A percentile compares a stretch with the other conserved stretches of the same genome.
Conservation (phyloP, 2,113 vertebrate species). For the Prunella fulvescens region DNA sequence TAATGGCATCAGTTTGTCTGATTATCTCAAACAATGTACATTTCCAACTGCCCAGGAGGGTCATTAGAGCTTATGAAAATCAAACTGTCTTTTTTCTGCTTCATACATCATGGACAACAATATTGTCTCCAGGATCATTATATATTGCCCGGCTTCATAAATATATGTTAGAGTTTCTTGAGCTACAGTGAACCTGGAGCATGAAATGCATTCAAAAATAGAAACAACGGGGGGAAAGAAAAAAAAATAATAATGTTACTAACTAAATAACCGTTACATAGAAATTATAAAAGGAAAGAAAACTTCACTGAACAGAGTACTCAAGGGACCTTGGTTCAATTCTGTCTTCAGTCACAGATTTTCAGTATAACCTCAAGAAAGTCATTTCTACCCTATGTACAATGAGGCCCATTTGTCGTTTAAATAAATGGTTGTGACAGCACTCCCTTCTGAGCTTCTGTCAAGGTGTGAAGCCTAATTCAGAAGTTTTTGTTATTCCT, state of each 20-base stretch:
- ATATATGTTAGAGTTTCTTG: constrained; percentile 12
- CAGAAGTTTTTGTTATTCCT: constrained; percentile 28
- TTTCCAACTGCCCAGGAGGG: constrained; percentile 51
- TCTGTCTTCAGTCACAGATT: background rate
- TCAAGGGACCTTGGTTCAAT: background rate
- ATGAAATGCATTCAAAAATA: constrained; percentile 29
- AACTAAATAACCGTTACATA: constrained; percentile 9
- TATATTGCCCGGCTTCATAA: constrained; percentile 20
- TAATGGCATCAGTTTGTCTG: constrained; percentile 55
- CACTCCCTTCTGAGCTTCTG: background rate
- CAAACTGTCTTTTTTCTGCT: constrained; percentile 57
- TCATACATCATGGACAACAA: constrained; percentile 43
- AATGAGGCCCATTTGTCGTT: constrained; percentile 21
- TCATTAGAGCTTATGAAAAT: constrained; percentile 59
- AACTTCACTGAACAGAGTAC: background rate
- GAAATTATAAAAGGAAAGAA: background rate
- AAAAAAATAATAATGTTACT: background rate
- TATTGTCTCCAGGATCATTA: constrained; percentile 46
- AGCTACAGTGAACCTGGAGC: constrained; percentile 39
- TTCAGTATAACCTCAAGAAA: constrained; percentile 1
- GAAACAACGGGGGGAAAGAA: background rate
- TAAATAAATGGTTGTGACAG: constrained; percentile 2
- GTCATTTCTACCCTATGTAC: background rate
- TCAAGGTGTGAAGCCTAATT: constrained; percentile 31
- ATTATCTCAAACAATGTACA: constrained; percentile 45